A percentile compares a stretch with the other conserved stretches of the same genome.
Conservation (phyloP, 2,113 vertebrate species). For the Zapornia atra region DNA sequence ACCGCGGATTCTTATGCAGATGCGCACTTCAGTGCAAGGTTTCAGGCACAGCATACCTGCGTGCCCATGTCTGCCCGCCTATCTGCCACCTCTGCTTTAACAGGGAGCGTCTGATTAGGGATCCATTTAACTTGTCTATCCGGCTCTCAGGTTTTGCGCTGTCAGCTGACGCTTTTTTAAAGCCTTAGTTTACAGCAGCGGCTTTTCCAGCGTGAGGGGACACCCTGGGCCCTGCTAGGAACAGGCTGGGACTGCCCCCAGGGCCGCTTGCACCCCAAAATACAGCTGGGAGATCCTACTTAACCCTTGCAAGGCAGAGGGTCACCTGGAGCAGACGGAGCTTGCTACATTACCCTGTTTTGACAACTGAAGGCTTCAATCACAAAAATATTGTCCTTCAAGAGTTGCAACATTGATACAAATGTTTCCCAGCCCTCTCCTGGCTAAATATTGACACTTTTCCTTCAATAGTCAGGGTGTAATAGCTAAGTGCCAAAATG, state of each 20-base stretch:
- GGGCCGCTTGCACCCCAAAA: neutral
- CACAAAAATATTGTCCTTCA: neutral
- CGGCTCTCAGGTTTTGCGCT: neutral
- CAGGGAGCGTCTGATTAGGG: neutral
- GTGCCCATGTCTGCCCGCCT: accelerated
- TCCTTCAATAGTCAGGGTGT: neutral
- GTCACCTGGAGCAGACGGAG: neutral
- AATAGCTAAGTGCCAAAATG: neutral
- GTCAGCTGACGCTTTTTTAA: neutral
- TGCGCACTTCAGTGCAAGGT: neutral
- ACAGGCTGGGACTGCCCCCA: neutral
- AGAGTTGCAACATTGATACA: neutral
- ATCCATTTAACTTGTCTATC: neutral
- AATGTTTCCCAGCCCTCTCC: neutral
- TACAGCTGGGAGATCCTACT: neutral
- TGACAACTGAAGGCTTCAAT: neutral
- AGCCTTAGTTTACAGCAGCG: neutral
- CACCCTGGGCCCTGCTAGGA: neutral
- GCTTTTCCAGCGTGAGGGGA: neutral
- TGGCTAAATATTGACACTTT: neutral
- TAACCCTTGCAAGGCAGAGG: neutral
- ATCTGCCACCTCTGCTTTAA: neutral
- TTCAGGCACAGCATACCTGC: neutral
- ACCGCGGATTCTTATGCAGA: neutral
- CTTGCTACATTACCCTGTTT: neutral